Percentiles rank a stretch among this genome's conserved stretches.
Evolutionary conservation across 2,888 invertebrate genomes (phyloP).

Genomic region (Pristionchus mayeri): DNA sequence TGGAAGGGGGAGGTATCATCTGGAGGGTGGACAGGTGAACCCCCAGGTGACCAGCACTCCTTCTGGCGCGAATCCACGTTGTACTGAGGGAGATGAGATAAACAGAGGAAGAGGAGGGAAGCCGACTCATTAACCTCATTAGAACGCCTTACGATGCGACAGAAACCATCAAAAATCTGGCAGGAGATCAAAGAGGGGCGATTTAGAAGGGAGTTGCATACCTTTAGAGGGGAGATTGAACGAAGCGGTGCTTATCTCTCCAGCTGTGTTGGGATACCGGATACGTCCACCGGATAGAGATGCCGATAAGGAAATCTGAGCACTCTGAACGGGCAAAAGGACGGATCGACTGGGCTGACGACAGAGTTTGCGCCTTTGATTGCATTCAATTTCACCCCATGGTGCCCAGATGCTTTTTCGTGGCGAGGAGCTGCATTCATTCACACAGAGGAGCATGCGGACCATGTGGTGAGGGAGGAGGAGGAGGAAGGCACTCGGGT

Average conservation of each 20-base stretch:
- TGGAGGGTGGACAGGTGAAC: constrained; percentile 21
- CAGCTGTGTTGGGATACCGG: constrained; percentile 19
- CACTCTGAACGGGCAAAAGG: background rate
- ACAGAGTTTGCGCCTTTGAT: background rate
- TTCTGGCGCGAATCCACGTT: too few relatives aligned
- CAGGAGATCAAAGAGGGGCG: background rate
- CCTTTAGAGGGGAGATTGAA: too few relatives aligned
- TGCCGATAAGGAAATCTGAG: background rate
- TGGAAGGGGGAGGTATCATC: constrained; percentile 17
- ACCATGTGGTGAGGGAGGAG: background rate
- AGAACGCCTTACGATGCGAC: background rate
- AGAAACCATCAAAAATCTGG: constrained; percentile 14
- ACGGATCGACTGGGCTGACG: background rate
- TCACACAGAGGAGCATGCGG: background rate
- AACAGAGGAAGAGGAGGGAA: background rate
- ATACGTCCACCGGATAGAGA: background rate
- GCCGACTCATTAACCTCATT: constrained; percentile 34
- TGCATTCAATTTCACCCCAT: background rate
- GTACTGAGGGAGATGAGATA: background rate
- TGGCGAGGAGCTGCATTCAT: background rate
- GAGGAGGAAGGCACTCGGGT: background rate
- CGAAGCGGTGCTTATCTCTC: background rate
- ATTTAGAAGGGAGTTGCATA: background rate
- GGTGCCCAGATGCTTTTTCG: constrained; percentile 21
- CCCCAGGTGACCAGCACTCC: constrained; percentile 9